Conservation (phyloP, 2,113 vertebrate genomes). For the Condylura cristata region DNA sequence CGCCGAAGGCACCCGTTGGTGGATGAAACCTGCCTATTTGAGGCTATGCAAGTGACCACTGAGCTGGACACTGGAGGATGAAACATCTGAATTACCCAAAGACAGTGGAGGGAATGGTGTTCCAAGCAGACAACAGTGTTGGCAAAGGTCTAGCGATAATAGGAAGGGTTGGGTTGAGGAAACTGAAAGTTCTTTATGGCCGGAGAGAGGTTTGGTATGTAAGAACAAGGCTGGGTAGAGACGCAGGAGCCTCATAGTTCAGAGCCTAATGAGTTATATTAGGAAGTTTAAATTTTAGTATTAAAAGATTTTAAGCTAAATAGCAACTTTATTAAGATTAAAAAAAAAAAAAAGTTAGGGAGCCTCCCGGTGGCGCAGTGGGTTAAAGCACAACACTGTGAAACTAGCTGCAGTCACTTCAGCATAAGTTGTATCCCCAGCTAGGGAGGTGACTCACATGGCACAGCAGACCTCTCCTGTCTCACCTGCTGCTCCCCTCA, state of each 20-base stretch:
- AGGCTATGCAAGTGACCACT: background rate
- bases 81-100: background rate
- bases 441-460: too few relatives aligned
- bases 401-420: too few relatives aligned
- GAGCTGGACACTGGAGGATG: background rate
- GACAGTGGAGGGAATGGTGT: background rate
- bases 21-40: background rate
- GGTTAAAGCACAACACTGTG: too few relatives aligned
- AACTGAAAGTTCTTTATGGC: background rate
- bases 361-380: background rate
- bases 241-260: background rate
- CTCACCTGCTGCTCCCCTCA: too few relatives aligned
- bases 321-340: background rate
- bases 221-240: background rate
- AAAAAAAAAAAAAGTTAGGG: too few relatives aligned
- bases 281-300: background rate
- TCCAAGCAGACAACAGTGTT: background rate
- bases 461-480: too few relatives aligned
- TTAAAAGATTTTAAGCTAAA: slow-evolving; percentile 20
- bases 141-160: background rate
- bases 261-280: background rate
- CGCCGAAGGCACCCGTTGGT: background rate
- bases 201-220: background rate
- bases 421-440: too few relatives aligned
- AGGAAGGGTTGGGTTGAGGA: background rate